These are phyloP conservation scores for Syngnathus rostellatus DNA, from an alignment of 2,797 vertebrate genomes.

Conservation along the genomic window DNA sequence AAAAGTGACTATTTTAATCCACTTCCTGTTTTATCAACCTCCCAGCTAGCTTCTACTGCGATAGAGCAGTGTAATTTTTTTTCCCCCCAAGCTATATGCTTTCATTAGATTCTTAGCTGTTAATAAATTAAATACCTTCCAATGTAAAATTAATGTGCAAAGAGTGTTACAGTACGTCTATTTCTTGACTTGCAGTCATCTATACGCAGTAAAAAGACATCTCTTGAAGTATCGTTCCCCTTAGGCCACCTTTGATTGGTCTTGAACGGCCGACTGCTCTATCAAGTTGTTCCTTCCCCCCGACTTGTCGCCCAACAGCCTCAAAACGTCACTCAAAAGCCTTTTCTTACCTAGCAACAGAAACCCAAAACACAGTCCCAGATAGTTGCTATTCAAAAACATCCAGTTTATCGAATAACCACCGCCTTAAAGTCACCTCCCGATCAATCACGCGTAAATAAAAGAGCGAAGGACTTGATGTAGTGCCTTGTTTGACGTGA, in stretches of 20 bases:
- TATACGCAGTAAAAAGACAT: background rate
- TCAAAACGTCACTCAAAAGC: conserved; percentile 40
- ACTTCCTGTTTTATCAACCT: no score
- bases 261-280: conserved; percentile 22
- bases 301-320: conserved; percentile 30
- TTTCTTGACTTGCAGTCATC: no score
- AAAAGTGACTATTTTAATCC: no score
- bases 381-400: background rate
- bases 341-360: background rate
- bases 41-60: no score
- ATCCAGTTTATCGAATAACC: conserved; percentile 33
- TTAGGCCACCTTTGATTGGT: conserved; percentile 37
- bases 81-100: no score
- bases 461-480: conserved; percentile 58
- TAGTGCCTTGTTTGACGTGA: conserved; percentile 62
- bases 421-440: conserved; percentile 67
- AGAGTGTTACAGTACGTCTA: no score
- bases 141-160: no score
- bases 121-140: no score
- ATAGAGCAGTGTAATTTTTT: no score
- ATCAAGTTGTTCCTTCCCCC: conserved; percentile 30
- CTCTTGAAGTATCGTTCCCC: conserved; percentile 38
- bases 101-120: no score
- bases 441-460: conserved; percentile 26
- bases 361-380: background rate